A percentile compares a stretch with the other conserved stretches of the same genome.
These are phyloP conservation scores for Rhabdomys pumilio DNA, from an alignment of 2,797 vertebrate genomes.

Conservation along the genomic window DNA sequence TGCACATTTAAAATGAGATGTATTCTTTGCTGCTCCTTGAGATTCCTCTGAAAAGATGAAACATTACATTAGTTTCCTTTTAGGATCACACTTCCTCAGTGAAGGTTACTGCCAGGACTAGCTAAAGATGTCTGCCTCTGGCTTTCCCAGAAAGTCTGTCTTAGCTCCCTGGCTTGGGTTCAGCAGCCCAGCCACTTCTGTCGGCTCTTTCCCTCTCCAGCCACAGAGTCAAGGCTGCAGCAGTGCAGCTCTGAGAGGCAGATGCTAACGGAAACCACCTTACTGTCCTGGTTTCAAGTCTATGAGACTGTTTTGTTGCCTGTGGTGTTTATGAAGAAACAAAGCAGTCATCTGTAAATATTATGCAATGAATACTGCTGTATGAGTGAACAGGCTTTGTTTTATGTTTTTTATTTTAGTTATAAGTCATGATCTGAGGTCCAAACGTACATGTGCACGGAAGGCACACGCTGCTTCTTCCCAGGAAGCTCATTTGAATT, in stretches of 20 bases:
- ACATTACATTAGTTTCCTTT: background rate
- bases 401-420: conserved; percentile 17
- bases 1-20: background rate
- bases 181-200: background rate
- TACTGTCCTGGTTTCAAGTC: background rate
- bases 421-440: background rate
- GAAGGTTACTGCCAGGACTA: background rate
- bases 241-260: background rate
- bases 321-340: background rate
- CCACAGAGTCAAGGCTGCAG: background rate
- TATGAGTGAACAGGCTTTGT: background rate
- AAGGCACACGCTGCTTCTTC: background rate
- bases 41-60: conserved; percentile 27
- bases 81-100: background rate
- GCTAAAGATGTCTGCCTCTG: background rate
- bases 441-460: background rate
- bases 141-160: background rate
- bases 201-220: background rate
- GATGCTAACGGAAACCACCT: background rate
- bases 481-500: background rate
- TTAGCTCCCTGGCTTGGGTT: background rate
- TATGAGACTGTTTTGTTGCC: background rate
- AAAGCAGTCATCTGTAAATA: background rate
- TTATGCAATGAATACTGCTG: background rate
- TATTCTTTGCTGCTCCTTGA: background rate